Evolutionary conservation across 2,888 invertebrate genomes (phyloP), one percentile per base, ranked within the genome.

Genomic region (Asteroscopus sphinx): DNA sequence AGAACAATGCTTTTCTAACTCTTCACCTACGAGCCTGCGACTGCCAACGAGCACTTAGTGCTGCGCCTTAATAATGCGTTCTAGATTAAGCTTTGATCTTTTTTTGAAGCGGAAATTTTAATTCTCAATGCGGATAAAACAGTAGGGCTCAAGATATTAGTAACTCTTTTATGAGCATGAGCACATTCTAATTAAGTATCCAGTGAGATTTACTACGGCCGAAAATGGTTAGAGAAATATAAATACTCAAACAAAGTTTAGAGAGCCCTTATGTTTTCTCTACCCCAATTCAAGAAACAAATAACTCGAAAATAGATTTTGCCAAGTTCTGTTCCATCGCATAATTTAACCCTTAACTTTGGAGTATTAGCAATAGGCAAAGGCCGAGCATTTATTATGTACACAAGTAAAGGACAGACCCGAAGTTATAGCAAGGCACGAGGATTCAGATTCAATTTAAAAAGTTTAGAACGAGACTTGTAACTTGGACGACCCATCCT

Each of bases 371-470:
- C 64, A 60, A 69, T 72, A 59, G 71, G 64, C 63, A 68, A 70
- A 69, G 71, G 64, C 47, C 63, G 58, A 56, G 49, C 76, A 83
- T 88, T 87, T 86, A 86, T 84, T 83, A 87, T 84, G 83, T 83
- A 86, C 69, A 77, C 73, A 77, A 73, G 76, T 77, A 80, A 74
- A 65, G 70, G 70, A 60, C 57, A 49, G 59, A 47, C 49, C 51
- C 42, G 2, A 83, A 85, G 76, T 81, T 80, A 59, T 46, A 36
- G 39, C 15, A 16, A 51, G 52, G 54, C 65, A 58, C 53, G 66
- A 75, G 81, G 77, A 80, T 79, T 81, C 77, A 62, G 71, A 89
- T 85, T 89, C 83, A 89, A 90, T 89, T 89, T 87, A 81, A 86
- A 87, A 91, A 90, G 83, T 90, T 90, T 75, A 66, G 61, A 76